Evolutionary conservation across 2,888 invertebrate genomes (phyloP).

Genomic region (Pheosia gnoma): DNA sequence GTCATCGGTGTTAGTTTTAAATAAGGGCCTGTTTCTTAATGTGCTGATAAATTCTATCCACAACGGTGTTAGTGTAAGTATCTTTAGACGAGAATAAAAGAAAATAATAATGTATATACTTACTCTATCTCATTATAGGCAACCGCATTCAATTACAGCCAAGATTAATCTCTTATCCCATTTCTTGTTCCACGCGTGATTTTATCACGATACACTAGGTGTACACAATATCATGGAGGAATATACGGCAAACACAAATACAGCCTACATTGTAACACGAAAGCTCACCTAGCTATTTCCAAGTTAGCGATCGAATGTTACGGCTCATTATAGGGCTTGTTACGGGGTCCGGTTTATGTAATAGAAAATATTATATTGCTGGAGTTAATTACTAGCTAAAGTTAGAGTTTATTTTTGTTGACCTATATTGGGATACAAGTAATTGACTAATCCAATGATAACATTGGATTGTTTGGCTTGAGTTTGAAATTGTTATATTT

Average conservation of each 20-base stretch:
- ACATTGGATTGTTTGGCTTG: not conserved
- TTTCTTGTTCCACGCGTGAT: constrained; percentile 8
- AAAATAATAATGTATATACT: no score
- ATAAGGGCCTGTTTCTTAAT: no score
- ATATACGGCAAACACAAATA: constrained; percentile 43
- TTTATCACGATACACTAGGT: constrained; percentile 27
- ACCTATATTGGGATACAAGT: not conserved
- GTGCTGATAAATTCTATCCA: no score
- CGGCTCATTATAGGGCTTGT: constrained; percentile 75
- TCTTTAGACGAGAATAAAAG: no score
- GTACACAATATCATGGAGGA: constrained; percentile 35
- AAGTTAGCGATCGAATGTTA: constrained; percentile 74
- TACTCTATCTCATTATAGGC: not conserved
- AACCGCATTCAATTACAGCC: not conserved
- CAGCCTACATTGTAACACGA: constrained; percentile 63
- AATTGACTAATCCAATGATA: not conserved
- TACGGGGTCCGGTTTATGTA: constrained; percentile 60
- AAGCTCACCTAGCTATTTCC: constrained; percentile 67
- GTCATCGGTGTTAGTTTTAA: no score
- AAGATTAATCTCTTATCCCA: not conserved
- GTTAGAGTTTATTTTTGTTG: not conserved
- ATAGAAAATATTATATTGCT: constrained; percentile 18
- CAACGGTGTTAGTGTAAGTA: no score
- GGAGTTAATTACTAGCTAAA: not conserved
- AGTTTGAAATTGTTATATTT: no score